Evolutionary conservation across 92 coral and sea anemone genomes (phyloP), one percentile per base, ranked within the genome.

Genomic region (Zoanthus sociatus): DNA sequence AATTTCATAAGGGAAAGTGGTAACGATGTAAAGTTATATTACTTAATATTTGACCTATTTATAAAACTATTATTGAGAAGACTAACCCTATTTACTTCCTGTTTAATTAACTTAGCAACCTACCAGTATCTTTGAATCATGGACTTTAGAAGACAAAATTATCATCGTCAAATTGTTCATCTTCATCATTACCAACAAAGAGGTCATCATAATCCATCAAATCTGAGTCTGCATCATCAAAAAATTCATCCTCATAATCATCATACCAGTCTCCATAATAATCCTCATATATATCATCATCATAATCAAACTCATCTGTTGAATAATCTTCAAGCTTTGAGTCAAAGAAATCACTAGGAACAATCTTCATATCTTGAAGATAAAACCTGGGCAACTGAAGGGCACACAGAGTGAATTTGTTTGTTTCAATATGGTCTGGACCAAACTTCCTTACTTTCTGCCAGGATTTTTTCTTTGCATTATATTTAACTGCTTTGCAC

Each of bases 371-470:
- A 45, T 81, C 85, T 12, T 81, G 85, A 21, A 81, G 85, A 71
- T 64, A 81, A 31, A 81, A 81, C 61, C 37, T 81, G 1, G 85
- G 85, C 44, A 81, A 17, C 63, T 81, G 85, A 50, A 81, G 85
- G 8, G 85, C 21, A 50, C 74, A 32, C 61, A 81, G 44, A 6
- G 63, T 81, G 37, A 81, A 81, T 14, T 50, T 68, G 45, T 31
- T 66, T 18, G 46, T 67, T 66, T 60, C 66, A 26, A 77, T 55
- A 53, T 81, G 48, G 47, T 81, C 85, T n/a, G 85, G 85, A 42
- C 85, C 85, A 81, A 81, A 81, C 60, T 81, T 81, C 32, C 85
- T 64, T 55, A 81, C 51, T 33, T 81, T 81, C 85, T 81, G 75
- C 85, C 85, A 81, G 7, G 75, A 45, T 18, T 81, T 81, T 50